Conservation (phyloP, 2,888 invertebrate species). For the Rapana venosa region DNA sequence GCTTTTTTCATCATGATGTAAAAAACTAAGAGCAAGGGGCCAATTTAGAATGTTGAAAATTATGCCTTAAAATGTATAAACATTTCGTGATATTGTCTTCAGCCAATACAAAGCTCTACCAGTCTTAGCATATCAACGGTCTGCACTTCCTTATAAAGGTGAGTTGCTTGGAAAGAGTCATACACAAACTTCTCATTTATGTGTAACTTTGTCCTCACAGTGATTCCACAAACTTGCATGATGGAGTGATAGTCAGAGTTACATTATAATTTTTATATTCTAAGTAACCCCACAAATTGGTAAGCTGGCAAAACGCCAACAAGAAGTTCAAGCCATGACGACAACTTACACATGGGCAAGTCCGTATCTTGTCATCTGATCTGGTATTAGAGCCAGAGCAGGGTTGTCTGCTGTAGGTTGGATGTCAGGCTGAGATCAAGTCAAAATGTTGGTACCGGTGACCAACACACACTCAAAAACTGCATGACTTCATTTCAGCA, state of each 20-base stretch:
- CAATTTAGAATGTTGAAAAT: no score
- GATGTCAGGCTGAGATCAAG: not conserved
- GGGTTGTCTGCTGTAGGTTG: conserved; percentile 22
- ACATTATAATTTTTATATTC: no score
- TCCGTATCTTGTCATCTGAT: conserved; percentile 33
- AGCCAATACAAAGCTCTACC: no score
- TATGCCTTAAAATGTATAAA: no score
- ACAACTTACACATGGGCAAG: conserved; percentile 33
- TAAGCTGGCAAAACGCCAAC: not conserved
- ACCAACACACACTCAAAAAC: not conserved
- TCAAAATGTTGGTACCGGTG: conserved; percentile 17
- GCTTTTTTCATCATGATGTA: no score
- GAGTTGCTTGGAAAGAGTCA: not conserved
- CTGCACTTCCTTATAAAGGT: not conserved
- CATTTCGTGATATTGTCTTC: no score
- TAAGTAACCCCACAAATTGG: not conserved
- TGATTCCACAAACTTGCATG: no score
- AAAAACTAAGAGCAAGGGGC: no score
- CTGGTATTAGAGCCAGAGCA: conserved; percentile 18
- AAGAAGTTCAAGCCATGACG: not conserved
- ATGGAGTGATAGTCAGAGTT: no score
- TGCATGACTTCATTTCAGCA: not conserved
- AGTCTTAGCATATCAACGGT: no score
- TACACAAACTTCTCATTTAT: not conserved
- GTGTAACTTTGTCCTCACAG: not conserved